Percentiles rank a stretch among this genome's conserved stretches.
These are phyloP conservation scores for Neomorphus geoffroyi DNA, from an alignment of 2,797 vertebrate species.

Conservation along the genomic window DNA sequence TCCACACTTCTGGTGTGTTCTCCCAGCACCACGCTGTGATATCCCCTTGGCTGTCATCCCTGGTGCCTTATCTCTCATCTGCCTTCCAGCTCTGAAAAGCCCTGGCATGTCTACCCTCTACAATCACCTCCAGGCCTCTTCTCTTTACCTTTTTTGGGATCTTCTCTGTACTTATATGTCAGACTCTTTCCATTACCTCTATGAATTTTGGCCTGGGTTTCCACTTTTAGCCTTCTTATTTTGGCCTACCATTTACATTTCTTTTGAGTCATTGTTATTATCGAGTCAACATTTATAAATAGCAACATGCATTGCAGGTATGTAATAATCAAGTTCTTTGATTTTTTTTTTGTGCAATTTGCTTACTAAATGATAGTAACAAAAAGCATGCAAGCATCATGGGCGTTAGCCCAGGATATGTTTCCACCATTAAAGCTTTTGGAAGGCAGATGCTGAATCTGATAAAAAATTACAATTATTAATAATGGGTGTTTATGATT, in stretches of 20 bases:
- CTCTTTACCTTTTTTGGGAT: background rate
- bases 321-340: constrained; percentile 26
- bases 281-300: constrained; percentile 29
- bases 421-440: constrained; percentile 9
- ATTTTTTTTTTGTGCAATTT: constrained; percentile 49
- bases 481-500: background rate
- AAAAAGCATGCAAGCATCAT: background rate
- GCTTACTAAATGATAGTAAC: constrained; percentile 23
- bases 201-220: constrained; percentile 6
- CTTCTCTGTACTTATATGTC: background rate
- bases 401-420: background rate
- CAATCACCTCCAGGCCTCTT: background rate
- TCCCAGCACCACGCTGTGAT: background rate
- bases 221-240: constrained; percentile 17
- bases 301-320: constrained; percentile 38
- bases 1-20: background rate
- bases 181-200: background rate
- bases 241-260: constrained; percentile 31
- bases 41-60: background rate
- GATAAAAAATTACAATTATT: background rate
- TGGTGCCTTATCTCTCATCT: background rate
- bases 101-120: background rate
- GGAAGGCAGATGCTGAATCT: background rate
- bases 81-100: background rate
- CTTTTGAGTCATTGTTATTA: constrained; percentile 43